Conservation (phyloP, 2,797 vertebrate species). For the Calcarius lapponicus region DNA sequence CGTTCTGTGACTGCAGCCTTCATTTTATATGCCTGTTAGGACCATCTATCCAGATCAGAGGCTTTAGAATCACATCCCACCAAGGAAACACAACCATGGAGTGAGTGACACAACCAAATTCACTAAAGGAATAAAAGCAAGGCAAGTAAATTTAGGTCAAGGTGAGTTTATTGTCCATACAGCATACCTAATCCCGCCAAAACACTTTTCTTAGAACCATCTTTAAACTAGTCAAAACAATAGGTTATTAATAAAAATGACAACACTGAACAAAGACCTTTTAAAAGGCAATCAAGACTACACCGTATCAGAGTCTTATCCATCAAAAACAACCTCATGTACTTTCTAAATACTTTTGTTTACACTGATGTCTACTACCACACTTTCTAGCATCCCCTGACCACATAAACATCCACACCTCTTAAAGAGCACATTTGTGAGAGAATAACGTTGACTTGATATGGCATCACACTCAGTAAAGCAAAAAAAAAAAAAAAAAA, state of each 20-base stretch:
- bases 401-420: slow-evolving; percentile 76
- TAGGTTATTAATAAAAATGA: slow-evolving; percentile 77
- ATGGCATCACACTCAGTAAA: slow-evolving; percentile 91
- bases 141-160: slow-evolving; percentile 73
- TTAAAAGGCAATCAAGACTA: slow-evolving; percentile 71
- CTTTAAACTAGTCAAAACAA: slow-evolving; percentile 79
- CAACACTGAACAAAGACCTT: slow-evolving; percentile 80
- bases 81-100: background rate
- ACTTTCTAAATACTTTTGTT: slow-evolving; percentile 73
- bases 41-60: background rate
- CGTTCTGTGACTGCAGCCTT: background rate
- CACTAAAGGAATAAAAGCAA: slow-evolving; percentile 12
- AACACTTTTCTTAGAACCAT: slow-evolving; percentile 80
- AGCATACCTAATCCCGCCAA: slow-evolving; percentile 79
- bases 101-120: background rate
- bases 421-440: slow-evolving; percentile 80
- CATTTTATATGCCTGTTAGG: background rate
- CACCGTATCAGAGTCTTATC: slow-evolving; percentile 63
- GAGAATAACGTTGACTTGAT: slow-evolving; percentile 82
- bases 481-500: slow-evolving; percentile 65
- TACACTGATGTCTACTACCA: slow-evolving; percentile 70
- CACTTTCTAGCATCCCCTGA: slow-evolving; percentile 74
- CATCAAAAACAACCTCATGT: slow-evolving; percentile 59
- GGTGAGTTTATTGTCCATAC: slow-evolving; percentile 88
- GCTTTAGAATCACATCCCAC: background rate